Evolutionary conservation across 2,113 vertebrate genomes (phyloP), one percentile per base, ranked within the genome.

Genomic region (Rhinoptilus africanus): DNA sequence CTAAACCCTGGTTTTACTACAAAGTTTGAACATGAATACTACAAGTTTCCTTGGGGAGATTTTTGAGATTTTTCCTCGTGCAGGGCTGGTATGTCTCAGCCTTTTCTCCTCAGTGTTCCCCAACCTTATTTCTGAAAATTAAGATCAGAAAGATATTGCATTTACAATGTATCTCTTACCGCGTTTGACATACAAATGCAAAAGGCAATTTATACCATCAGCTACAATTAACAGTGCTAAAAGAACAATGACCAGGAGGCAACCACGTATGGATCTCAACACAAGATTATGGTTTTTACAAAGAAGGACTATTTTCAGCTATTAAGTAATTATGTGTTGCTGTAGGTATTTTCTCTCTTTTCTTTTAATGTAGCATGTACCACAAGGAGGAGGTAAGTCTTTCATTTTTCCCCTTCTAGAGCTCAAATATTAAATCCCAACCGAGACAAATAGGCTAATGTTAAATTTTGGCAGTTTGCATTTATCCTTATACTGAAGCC

Each of bases 131-230:
- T 57, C 43, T 86, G 88, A 45, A 85, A 81, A 74, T 5, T 5
- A 89, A 87, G 26, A 43, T 64, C 32, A 80, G 41, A 74, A 66
- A 13, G 35, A 75, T 22, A 41, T 39, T 28, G 4, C 11, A 48
- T 62, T 67, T 82, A 26, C 45, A 66, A 43, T 34, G n/a, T 11
- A 78, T 12, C 15, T 72, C 32, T 84, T 78, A 45, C 34, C 20
- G 72, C 50, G 7, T 87, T 59, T 87, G 62, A 82, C 48, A 91
- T 21, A 64, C 10, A 82, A 85, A 85, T 12, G 13, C 34, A 91
- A 53, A 94, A 81, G 45, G 28, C 66, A 92, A 76, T 95, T 95
- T 92, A 88, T 95, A 68, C 13, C 28, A 82, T 68, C 88, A 89
- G 22, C 86, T 79, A 50, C 69, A 86, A 93, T 94, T 91, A 92